Percentiles rank a stretch among this genome's conserved stretches.
Evolutionary conservation across 2,113 vertebrate species (phyloP).

Genomic region (Nannospalax galili): DNA sequence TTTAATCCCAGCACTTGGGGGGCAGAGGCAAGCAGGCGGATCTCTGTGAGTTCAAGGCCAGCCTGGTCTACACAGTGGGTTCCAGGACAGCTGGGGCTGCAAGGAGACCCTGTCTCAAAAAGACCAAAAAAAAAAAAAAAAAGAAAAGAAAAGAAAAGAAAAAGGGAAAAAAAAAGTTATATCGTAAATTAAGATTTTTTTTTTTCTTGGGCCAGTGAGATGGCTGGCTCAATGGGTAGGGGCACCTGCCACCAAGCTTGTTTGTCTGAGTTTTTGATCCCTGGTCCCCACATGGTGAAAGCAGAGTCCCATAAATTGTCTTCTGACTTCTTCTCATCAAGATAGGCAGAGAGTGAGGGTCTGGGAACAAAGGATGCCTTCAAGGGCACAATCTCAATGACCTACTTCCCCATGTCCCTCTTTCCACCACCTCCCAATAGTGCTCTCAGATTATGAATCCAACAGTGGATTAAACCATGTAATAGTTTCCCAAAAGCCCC

Average conservation of each 20-base stretch:
- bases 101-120: too few relatives aligned
- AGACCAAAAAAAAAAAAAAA: too few relatives aligned
- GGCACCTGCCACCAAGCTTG: background rate
- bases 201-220: background rate
- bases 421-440: background rate
- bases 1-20: too few relatives aligned
- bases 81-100: too few relatives aligned
- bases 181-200: background rate
- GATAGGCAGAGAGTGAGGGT: too few relatives aligned
- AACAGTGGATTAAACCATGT: background rate
- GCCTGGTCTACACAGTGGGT: too few relatives aligned
- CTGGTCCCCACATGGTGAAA: background rate
- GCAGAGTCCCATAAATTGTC: background rate
- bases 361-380: background rate
- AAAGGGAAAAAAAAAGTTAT: background rate
- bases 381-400: background rate
- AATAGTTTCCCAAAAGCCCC: background rate
- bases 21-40: too few relatives aligned
- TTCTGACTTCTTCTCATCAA: background rate
- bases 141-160: too few relatives aligned
- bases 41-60: too few relatives aligned
- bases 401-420: background rate
- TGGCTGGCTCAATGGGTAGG: too few relatives aligned
- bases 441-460: background rate
- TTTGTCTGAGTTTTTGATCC: background rate